Evolutionary conservation across 2,888 invertebrate species (phyloP).

Genomic region (Panorpa germanica): DNA sequence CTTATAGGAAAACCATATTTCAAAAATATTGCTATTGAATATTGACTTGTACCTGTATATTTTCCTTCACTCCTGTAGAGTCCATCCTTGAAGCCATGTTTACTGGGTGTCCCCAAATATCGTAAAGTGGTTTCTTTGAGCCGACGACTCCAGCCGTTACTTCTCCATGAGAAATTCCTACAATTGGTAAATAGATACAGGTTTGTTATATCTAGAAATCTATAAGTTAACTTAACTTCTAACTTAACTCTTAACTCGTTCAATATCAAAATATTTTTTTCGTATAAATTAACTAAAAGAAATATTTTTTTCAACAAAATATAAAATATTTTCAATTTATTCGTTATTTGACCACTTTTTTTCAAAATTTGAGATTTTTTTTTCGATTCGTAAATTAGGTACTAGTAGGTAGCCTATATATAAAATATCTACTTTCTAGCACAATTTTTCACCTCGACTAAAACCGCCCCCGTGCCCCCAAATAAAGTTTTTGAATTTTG

Average conservation of each 20-base stretch:
- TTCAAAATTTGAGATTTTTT: no score
- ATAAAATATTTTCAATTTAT: slow-evolving; percentile 33
- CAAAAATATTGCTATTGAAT: slow-evolving; percentile 5
- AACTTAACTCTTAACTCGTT: slow-evolving; percentile 17
- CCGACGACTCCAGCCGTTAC: slow-evolving; percentile 92
- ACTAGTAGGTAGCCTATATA: no score
- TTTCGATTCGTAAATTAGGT: no score
- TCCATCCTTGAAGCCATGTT: slow-evolving; percentile 96
- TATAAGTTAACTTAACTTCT: slow-evolving; percentile 1
- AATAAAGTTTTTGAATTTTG: no score
- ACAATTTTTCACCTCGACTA: no score
- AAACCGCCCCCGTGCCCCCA: no score
- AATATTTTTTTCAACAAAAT: no score
- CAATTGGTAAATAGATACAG: slow-evolving; percentile 12
- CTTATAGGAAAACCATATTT: not conserved
- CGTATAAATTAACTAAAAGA: slow-evolving; percentile 26
- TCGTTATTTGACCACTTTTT: no score
- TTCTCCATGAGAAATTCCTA: slow-evolving; percentile 78
- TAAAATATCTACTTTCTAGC: no score
- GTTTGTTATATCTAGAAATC: slow-evolving; percentile 4
- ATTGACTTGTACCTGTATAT: slow-evolving; percentile 44
- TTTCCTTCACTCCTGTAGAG: slow-evolving; percentile 63
- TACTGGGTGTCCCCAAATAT: slow-evolving; percentile 94
- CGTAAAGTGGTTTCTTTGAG: slow-evolving; percentile 82
- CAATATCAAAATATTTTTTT: slow-evolving; percentile 19